Evolutionary conservation across 2,113 vertebrate genomes (phyloP).

Genomic region (Speoplatyrhinus poulsoni): DNA sequence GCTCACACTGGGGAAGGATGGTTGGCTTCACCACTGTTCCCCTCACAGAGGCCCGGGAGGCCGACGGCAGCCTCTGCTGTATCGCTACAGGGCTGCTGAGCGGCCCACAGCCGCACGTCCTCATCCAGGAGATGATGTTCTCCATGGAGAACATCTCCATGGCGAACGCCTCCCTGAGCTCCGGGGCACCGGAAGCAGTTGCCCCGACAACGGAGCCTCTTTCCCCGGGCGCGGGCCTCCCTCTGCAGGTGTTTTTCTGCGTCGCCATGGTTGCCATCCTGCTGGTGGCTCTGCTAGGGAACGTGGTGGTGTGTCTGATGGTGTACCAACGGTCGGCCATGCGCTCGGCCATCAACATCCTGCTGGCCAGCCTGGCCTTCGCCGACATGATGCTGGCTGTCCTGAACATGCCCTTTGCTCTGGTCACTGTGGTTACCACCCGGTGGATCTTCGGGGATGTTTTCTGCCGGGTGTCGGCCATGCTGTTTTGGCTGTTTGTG

Average conservation of each 20-base stretch:
- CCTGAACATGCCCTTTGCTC: slow-evolving; percentile 94
- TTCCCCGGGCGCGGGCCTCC: slow-evolving; percentile 78
- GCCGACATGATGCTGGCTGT: slow-evolving; percentile 95
- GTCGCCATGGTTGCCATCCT: slow-evolving; percentile 86
- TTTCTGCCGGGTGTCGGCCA: slow-evolving; percentile 92
- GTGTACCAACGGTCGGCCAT: slow-evolving; percentile 97
- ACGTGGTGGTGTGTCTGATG: slow-evolving; percentile 97
- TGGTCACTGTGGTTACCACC: slow-evolving; percentile 88
- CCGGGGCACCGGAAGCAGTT: slow-evolving; percentile 62
- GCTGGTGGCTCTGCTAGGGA: slow-evolving; percentile 89
- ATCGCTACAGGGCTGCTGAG: slow-evolving; percentile 71
- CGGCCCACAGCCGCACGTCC: slow-evolving; percentile 62
- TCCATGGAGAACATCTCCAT: slow-evolving; percentile 55
- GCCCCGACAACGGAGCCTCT: slow-evolving; percentile 64
- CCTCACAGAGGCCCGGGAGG: slow-evolving; percentile 72
- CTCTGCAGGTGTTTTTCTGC: slow-evolving; percentile 91
- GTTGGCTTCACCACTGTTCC: slow-evolving; percentile 79
- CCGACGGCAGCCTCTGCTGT: slow-evolving; percentile 71
- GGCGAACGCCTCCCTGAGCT: slow-evolving; percentile 60
- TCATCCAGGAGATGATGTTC: background rate
- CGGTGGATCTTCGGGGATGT: slow-evolving; percentile 90
- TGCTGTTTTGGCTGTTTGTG: slow-evolving; percentile 97
- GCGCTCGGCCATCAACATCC: slow-evolving; percentile 98
- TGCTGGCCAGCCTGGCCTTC: slow-evolving; percentile 94
- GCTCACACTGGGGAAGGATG: slow-evolving; percentile 72